These are phyloP conservation scores for Aspidoscelis tigris DNA, from an alignment of 2,113 vertebrate genomes.

Conservation along the genomic window DNA sequence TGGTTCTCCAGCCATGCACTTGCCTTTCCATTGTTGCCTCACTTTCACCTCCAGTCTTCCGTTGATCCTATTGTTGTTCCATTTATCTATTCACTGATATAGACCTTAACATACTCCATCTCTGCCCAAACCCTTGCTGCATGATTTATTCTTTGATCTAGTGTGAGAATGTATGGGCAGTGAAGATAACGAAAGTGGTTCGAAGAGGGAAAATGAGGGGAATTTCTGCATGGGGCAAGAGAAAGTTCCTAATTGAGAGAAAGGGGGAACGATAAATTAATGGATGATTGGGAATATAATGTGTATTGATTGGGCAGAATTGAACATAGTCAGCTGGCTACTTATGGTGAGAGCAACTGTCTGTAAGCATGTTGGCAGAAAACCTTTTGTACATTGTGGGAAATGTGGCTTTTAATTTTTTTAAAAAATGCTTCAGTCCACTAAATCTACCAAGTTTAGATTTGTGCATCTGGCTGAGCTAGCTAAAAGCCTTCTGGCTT, in stretches of 20 bases:
- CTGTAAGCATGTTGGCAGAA: background rate
- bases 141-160: background rate
- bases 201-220: background rate
- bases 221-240: background rate
- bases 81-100: background rate
- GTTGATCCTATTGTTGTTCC: background rate
- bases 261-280: background rate
- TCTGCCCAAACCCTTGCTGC: no score
- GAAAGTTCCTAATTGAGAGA: background rate
- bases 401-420: no score
- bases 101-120: no score
- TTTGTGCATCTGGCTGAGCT: background rate
- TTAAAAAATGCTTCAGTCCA: background rate
- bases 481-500: background rate
- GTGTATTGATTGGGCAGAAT: background rate
- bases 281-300: background rate
- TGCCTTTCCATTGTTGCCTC: background rate
- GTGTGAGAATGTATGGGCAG: background rate
- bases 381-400: background rate
- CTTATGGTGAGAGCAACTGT: background rate
- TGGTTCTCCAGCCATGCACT: background rate
- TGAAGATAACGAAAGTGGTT: background rate
- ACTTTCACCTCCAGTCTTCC: background rate
- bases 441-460: background rate
- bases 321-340: background rate